Evolutionary conservation across 2,888 invertebrate genomes (phyloP), one percentile per base, ranked within the genome.

Genomic region (Chrysolina americana): DNA sequence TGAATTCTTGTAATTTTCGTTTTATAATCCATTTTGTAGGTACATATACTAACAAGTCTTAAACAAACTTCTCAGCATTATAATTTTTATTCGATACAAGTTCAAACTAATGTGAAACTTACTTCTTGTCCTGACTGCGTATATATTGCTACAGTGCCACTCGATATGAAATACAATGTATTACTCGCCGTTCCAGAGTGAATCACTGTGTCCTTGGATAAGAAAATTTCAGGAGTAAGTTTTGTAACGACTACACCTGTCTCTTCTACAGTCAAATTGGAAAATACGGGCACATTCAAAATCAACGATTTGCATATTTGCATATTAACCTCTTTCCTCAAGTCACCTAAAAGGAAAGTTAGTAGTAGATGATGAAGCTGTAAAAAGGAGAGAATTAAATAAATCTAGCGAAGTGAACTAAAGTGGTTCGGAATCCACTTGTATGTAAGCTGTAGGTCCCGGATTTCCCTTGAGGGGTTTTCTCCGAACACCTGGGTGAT

Each of bases 101-200:
- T 28, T 28, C 28, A 28, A 28, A 28, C 5, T 28, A 5, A 28
- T 28, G 5, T 28, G 5, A 28, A 59, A 47, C 73, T 68, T 0
- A 92, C 91, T 88, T 92, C 93, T 80, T 89, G 89, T 28, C 92
- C 92, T 17, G 90, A 91, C 15, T 90, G 87, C 0, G 92, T 91
- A 69, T 90, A 89, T 2, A 92, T 89, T 8, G 91, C 90, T 0
- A 93, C 92, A 0, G 92, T 91, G 13, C 93, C 93, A 48, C 87
- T 89, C 0, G 89, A 89, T 23, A 93, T 87, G 80, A 93, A 92
- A 84, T 90, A 93, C 92, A 93, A 92, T 83, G 91, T 91, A 75
- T 91, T 90, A 0, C 92, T 92, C 15, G 87, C 83, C n/a, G 90
- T 89, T 0, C 91, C 91, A 0, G 91, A 90, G 71, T 90, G 90